Conservation (phyloP, 2,888 invertebrate genomes). For the Ceriagrion tenellum region DNA sequence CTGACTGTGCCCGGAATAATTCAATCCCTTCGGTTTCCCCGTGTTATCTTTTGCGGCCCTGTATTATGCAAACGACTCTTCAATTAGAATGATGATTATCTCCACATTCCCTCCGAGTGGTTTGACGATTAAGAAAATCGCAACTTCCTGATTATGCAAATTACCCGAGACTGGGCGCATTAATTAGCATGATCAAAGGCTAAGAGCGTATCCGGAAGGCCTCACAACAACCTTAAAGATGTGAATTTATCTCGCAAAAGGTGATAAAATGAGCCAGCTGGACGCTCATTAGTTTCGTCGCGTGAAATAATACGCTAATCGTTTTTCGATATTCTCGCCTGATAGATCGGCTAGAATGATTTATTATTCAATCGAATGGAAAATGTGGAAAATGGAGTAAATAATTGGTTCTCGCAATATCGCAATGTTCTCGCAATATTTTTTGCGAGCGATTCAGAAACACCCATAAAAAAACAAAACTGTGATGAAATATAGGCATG, state of each 20-base stretch:
- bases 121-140: not conserved
- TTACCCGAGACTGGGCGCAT: not conserved
- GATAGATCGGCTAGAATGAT: too few relatives aligned
- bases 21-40: not conserved
- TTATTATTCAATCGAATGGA: too few relatives aligned
- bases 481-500: too few relatives aligned
- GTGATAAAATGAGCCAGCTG: not conserved
- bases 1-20: not conserved
- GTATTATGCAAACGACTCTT: not conserved
- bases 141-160: not conserved
- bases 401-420: too few relatives aligned
- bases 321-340: not conserved
- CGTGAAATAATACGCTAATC: not conserved
- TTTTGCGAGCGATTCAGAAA: too few relatives aligned
- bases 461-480: too few relatives aligned
- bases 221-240: not conserved
- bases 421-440: too few relatives aligned
- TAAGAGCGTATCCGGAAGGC: not conserved
- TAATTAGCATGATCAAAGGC: not conserved
- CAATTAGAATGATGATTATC: not conserved
- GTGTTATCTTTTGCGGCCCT: not conserved
- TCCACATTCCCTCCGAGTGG: not conserved
- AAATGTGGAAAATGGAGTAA: too few relatives aligned
- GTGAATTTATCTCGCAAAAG: not conserved
- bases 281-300: not conserved